Evolutionary conservation across 2,797 vertebrate genomes (phyloP).

Genomic region (Cephalopachus bancanus): DNA sequence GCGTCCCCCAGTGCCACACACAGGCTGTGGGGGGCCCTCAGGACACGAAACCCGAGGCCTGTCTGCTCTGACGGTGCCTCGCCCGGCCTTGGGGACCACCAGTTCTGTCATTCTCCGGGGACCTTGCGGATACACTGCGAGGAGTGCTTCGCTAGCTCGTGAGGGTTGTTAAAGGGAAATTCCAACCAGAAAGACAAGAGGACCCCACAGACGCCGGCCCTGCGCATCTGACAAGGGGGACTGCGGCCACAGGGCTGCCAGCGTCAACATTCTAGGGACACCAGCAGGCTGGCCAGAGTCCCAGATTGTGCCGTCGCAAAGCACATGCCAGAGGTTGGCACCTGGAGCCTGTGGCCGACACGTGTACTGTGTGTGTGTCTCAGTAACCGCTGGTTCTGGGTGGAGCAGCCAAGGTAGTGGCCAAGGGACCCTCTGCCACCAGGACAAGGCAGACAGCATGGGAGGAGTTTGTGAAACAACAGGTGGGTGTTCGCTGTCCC

Average conservation of each 20-base stretch:
- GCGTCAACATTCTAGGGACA: conserved; percentile 79
- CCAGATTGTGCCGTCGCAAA: conserved; percentile 86
- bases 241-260: conserved; percentile 74
- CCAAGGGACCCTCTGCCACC: conserved; percentile 85
- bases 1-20: background rate
- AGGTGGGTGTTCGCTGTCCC: conserved; percentile 60
- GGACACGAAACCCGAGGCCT: too few species aligned
- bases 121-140: conserved; percentile 47
- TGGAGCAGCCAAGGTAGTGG: conserved; percentile 83
- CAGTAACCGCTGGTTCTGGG: conserved; percentile 84
- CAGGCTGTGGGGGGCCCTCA: background rate
- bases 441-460: conserved; percentile 67
- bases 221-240: conserved; percentile 70
- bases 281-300: conserved; percentile 80
- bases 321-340: conserved; percentile 86
- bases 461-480: conserved; percentile 58
- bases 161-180: conserved; percentile 67
- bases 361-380: conserved; percentile 82
- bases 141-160: conserved; percentile 67
- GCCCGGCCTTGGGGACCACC: conserved; percentile 68
- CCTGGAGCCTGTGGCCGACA: conserved; percentile 87
- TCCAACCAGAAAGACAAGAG: conserved; percentile 73
- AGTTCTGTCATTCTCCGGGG: conserved; percentile 73
- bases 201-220: conserved; percentile 68
- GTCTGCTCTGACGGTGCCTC: too few species aligned